phyloP scores from a whole-genome alignment of 2,797 vertebrate genomes.

The Orestias chungarensis region DNA sequence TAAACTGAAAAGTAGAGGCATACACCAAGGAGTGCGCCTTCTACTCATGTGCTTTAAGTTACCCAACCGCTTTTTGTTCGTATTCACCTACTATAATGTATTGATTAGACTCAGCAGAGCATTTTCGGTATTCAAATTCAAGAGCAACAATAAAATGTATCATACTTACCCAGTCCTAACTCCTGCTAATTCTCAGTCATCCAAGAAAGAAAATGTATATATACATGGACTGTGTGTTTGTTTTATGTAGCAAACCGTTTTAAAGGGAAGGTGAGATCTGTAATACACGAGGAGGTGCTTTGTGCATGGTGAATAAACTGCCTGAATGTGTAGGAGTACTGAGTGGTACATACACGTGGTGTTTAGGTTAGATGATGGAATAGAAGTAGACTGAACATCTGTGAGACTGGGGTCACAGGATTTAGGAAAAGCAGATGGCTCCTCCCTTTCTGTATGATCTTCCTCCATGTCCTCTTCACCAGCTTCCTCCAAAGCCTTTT shows the following conservation, averaged over 20 bases:
- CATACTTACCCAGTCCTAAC: constrained; percentile 78
- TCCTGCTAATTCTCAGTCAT: constrained; percentile 57
- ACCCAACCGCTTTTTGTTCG: constrained; percentile 14
- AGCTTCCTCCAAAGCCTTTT: constrained; percentile 61
- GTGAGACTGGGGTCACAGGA: constrained; percentile 90
- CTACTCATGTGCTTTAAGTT: constrained; percentile 1
- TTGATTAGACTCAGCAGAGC: constrained; percentile 14
- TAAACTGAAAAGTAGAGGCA: constrained; percentile 1
- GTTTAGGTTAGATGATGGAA: constrained; percentile 86
- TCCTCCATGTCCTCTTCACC: constrained; percentile 58
- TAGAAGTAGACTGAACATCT: constrained; percentile 87
- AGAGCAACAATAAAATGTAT: constrained; percentile 51
- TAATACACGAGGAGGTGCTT: constrained; percentile 10
- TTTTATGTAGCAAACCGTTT: constrained; percentile 27
- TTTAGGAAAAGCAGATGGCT: constrained; percentile 80
- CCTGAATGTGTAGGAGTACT: constrained; percentile 75
- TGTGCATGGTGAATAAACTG: constrained; percentile 44
- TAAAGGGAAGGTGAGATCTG: constrained; percentile 28
- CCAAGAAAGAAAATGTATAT: constrained; percentile 26
- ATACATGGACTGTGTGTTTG: constrained; percentile 32
- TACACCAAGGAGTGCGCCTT: neutral
- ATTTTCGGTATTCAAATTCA: constrained; percentile 30
- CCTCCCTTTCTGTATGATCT: constrained; percentile 68
- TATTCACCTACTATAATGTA: constrained; percentile 10
- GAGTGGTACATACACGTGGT: constrained; percentile 94